phyloP scores from a whole-genome alignment of 92 coral and sea anemone genomes.

The Plumapathes pennacea region DNA sequence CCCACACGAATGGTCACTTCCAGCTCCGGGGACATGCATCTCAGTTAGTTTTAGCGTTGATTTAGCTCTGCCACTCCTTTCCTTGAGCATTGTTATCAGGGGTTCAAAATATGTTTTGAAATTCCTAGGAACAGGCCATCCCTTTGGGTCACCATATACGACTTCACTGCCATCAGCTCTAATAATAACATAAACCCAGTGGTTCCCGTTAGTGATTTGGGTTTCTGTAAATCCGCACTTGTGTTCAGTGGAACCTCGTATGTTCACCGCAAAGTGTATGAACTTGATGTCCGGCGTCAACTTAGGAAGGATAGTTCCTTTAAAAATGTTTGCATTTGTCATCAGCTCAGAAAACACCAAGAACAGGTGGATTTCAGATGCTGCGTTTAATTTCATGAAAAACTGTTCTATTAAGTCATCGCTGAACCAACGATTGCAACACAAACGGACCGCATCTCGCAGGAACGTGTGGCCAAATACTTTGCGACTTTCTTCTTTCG shows the following conservation, averaged over 20 bases:
- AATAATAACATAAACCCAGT: conserved; percentile 29
- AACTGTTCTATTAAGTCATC: conserved; percentile 19
- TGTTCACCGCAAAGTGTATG: conserved; percentile 24
- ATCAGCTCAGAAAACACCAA: conserved; percentile 13
- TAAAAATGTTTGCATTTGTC: conserved; percentile 1
- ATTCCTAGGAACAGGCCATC: conserved; percentile 11
- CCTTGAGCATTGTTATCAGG: conserved; percentile 9
- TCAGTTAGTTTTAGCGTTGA: background rate
- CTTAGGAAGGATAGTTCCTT: background rate
- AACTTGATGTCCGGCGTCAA: conserved; percentile 16
- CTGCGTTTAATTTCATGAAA: background rate
- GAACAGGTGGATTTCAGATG: conserved; percentile 4
- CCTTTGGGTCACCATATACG: conserved; percentile 27
- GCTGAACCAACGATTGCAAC: conserved; percentile 15
- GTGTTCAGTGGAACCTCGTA: background rate
- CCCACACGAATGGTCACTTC: conserved; percentile 8
- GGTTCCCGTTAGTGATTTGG: conserved; percentile 11
- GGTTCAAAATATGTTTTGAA: conserved; percentile 23
- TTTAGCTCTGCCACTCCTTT: conserved; percentile 1
- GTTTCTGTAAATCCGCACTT: too few relatives aligned
- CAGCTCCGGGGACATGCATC: conserved; percentile 1
- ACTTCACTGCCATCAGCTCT: conserved; percentile 2
- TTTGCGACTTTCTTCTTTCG: conserved; percentile 1
- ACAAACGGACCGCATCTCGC: conserved; percentile 12
- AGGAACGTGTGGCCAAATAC: conserved; percentile 9